Conservation (phyloP, 1,140 invertebrate genomes). For the Ditylenchus dipsaci region DNA sequence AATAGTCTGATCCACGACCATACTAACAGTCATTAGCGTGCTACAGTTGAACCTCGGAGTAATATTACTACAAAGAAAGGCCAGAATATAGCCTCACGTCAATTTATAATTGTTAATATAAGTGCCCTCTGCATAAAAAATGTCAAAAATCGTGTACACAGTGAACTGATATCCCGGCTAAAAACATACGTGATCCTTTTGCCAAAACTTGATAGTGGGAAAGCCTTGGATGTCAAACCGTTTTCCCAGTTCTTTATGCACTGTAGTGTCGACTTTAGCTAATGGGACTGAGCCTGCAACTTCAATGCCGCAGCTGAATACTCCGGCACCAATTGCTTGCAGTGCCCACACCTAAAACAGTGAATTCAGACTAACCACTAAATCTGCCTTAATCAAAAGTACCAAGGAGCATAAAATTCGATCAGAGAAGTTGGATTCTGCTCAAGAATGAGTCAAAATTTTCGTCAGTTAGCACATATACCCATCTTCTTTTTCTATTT, state of each 20-base stretch:
- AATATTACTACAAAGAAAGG: too few relatives aligned
- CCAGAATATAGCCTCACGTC: too few relatives aligned
- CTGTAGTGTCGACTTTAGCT: conserved; percentile 57
- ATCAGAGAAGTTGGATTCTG: conserved; percentile 38
- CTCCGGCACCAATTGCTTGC: conserved; percentile 75
- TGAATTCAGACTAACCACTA: background rate
- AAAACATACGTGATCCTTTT: conserved; percentile 39
- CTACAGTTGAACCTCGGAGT: too few relatives aligned
- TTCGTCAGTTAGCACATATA: conserved; percentile 34
- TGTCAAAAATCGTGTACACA: too few relatives aligned
- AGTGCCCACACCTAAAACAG: conserved; percentile 53
- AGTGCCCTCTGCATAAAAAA: too few relatives aligned
- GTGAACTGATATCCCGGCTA: too few relatives aligned
- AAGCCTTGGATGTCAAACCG: conserved; percentile 57
- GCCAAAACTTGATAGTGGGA: conserved; percentile 58
- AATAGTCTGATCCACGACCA: too few relatives aligned
- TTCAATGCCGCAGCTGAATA: conserved; percentile 88
- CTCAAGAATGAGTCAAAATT: conserved; percentile 44
- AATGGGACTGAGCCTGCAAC: conserved; percentile 76
- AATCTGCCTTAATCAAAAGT: background rate
- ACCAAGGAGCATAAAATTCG: conserved; percentile 53
- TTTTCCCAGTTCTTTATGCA: conserved; percentile 51
- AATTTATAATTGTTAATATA: too few relatives aligned
- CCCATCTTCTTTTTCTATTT: conserved; percentile 37
- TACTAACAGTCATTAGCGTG: too few relatives aligned